These are phyloP conservation scores for Hyperoplus immaculatus DNA, from an alignment of 2,797 vertebrate genomes.

Conservation along the genomic window DNA sequence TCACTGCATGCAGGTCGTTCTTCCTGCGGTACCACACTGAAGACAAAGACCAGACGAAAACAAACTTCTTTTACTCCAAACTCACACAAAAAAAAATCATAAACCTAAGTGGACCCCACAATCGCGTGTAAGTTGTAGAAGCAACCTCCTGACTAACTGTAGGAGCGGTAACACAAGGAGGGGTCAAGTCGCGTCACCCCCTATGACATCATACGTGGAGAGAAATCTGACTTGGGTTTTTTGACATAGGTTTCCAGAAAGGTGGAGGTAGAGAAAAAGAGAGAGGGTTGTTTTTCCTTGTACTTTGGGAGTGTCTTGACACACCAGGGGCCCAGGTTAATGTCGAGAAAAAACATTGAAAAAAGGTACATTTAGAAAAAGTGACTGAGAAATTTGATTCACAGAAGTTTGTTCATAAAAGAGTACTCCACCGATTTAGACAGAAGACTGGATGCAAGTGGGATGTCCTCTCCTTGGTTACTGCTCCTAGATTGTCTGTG, in stretches of 20 bases:
- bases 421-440: slow-evolving; percentile 18
- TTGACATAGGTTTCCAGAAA: no score
- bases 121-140: slow-evolving; percentile 31
- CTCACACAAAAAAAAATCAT: slow-evolving; percentile 4
- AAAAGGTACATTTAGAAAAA: no score
- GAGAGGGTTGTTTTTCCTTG: no score
- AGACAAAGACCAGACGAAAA: slow-evolving; percentile 35
- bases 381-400: slow-evolving; percentile 1
- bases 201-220: neutral
- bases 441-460: slow-evolving; percentile 15
- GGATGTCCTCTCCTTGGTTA: slow-evolving; percentile 77
- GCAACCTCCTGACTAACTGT: slow-evolving; percentile 47
- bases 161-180: slow-evolving; percentile 80
- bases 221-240: neutral
- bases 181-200: slow-evolving; percentile 42
- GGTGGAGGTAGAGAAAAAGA: no score
- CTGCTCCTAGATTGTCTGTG: slow-evolving; percentile 71
- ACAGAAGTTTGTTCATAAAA: slow-evolving; percentile 22
- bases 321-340: no score
- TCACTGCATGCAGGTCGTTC: slow-evolving; percentile 88
- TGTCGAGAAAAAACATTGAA: no score
- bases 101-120: slow-evolving; percentile 36
- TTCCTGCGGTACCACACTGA: slow-evolving; percentile 93
- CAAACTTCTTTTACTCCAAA: slow-evolving; percentile 7
- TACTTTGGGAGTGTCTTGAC: no score